These are phyloP conservation scores for Geodia barretti DNA, from an alignment of 37 sponge, comb jelly and placozoan species.

Conservation along the genomic window DNA sequence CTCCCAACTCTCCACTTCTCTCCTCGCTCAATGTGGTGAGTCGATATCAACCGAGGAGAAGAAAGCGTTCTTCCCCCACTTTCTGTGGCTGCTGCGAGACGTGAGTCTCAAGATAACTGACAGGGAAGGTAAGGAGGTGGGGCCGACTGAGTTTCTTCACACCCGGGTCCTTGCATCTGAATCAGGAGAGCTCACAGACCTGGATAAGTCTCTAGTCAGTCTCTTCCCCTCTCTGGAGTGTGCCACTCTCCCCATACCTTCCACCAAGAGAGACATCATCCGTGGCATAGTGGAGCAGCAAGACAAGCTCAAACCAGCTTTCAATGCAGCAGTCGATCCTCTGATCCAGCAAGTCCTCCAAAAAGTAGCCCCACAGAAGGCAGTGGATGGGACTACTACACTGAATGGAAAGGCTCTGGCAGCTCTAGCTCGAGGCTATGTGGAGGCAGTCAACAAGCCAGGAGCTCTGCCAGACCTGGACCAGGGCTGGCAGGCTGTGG, in stretches of 20 bases:
- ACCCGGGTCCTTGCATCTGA: conserved; percentile 19
- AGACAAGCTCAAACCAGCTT: conserved; percentile 6
- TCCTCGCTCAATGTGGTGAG: too few relatives aligned
- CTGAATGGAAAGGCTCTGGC: conserved; percentile 24
- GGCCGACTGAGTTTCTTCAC: conserved; percentile 28
- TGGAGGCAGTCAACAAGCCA: conserved; percentile 41
- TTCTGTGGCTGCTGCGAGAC: conserved; percentile 53
- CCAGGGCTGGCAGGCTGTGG: conserved; percentile 23
- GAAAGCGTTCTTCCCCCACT: conserved; percentile 55
- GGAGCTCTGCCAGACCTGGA: conserved; percentile 24
- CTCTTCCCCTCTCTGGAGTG: conserved; percentile 38
- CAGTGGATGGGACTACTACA: too few relatives aligned
- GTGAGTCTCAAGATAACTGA: not conserved
- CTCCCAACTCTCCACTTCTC: too few relatives aligned
- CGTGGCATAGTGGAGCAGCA: conserved; percentile 2
- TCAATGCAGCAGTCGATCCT: conserved; percentile 1
- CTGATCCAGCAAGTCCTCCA: not conserved
- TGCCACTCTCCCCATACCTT: conserved; percentile 14
- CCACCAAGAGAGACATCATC: not conserved
- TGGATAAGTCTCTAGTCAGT: too few relatives aligned
- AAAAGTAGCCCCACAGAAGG: not conserved
- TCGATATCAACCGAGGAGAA: too few relatives aligned
- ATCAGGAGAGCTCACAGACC: too few relatives aligned
- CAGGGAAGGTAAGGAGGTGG: too few relatives aligned
- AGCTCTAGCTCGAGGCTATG: not conserved